Conservation (phyloP, 2,113 vertebrate species). For the Epinephelus moara region DNA sequence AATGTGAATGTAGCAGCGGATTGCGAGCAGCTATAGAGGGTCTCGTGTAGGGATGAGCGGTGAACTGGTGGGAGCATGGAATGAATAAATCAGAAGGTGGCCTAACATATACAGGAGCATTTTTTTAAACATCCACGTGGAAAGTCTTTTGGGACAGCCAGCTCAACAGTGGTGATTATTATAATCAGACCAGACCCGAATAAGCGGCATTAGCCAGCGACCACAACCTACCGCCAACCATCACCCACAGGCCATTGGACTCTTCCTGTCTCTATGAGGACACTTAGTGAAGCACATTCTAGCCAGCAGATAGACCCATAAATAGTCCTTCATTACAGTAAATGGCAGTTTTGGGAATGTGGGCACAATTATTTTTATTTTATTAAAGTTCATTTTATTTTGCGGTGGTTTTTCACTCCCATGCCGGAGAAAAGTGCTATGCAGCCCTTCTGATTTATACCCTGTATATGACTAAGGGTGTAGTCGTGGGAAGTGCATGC, state of each 20-base stretch:
- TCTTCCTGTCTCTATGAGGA: slow-evolving; percentile 7
- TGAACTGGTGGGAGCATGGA: slow-evolving; percentile 17
- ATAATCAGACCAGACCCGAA: slow-evolving; percentile 54
- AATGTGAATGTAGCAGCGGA: slow-evolving; percentile 51
- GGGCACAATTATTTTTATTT: slow-evolving; percentile 34
- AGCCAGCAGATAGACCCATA: slow-evolving; percentile 1
- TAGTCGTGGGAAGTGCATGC: slow-evolving; percentile 65
- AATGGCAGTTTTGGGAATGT: slow-evolving; percentile 24
- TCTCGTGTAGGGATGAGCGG: slow-evolving; percentile 47
- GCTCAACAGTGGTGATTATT: slow-evolving; percentile 61
- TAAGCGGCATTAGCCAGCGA: slow-evolving; percentile 51
- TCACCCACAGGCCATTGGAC: slow-evolving; percentile 43
- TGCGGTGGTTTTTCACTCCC: slow-evolving; percentile 33
- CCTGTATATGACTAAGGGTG: slow-evolving; percentile 52
- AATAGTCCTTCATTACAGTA: slow-evolving; percentile 19
- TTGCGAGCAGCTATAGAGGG: slow-evolving; percentile 37
- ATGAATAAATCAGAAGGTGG: slow-evolving; percentile 68
- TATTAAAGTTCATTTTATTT: slow-evolving; percentile 39
- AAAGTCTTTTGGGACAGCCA: slow-evolving; percentile 53
- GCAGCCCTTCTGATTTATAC: slow-evolving; percentile 70
- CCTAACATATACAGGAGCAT: slow-evolving; percentile 24
- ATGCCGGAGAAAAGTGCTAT: slow-evolving; percentile 25
- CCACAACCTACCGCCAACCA: slow-evolving; percentile 35
- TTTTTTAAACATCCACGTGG: slow-evolving; percentile 14
- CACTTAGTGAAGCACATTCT: neutral